A percentile compares a stretch with the other conserved stretches of the same genome.
phyloP scores from a whole-genome alignment of 37 sponge, comb jelly and placozoan genomes.

The Bolinopsis microptera region DNA sequence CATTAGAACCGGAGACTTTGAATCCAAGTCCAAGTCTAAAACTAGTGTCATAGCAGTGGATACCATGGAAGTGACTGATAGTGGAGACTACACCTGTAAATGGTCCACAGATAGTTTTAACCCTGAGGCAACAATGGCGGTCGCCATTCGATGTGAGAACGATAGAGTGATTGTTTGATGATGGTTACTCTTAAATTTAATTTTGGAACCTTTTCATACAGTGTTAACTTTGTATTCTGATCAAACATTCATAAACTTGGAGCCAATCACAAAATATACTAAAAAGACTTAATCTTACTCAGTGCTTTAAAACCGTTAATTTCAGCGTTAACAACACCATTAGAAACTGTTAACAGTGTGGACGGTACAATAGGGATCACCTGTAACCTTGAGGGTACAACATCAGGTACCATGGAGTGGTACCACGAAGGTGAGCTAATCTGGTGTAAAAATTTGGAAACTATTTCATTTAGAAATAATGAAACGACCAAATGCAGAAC shows the following conservation, averaged over 20 bases:
- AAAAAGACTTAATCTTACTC: too few relatives aligned
- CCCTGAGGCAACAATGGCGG: neutral
- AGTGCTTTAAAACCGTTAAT: neutral
- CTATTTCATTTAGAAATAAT: too few relatives aligned
- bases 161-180: too few relatives aligned
- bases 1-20: neutral
- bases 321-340: neutral
- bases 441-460: too few relatives aligned
- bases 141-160: slow-evolving; percentile 3
- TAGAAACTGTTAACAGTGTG: neutral
- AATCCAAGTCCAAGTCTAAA: neutral
- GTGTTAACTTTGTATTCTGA: too few relatives aligned
- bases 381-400: neutral
- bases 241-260: too few relatives aligned
- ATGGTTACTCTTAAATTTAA: too few relatives aligned
- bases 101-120: neutral
- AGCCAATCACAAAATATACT: too few relatives aligned
- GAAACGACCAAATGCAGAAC: too few relatives aligned
- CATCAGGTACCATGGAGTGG: neutral
- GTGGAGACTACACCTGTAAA: neutral
- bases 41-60: neutral
- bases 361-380: neutral
- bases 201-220: too few relatives aligned
- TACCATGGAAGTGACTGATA: neutral
- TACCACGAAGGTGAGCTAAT: too few relatives aligned